A percentile compares a stretch with the other conserved stretches of the same genome.
These are phyloP conservation scores for Eupithecia abbreviata DNA, from an alignment of 2,888 invertebrate species.

Conservation along the genomic window DNA sequence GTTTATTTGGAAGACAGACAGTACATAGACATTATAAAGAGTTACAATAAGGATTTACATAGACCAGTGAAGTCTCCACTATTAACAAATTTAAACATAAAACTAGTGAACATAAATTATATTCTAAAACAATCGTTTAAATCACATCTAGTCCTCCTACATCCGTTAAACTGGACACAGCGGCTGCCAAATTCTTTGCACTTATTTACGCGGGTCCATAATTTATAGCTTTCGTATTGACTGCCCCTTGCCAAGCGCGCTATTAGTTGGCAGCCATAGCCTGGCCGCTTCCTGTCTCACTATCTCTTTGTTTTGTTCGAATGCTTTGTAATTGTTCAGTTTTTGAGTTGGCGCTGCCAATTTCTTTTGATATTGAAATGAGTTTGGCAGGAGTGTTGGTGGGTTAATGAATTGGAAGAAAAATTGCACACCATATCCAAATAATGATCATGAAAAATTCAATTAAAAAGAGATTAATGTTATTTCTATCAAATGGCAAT, in stretches of 20 bases:
- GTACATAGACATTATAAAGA: no score
- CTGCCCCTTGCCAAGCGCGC: constrained; percentile 66
- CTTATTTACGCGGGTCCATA: constrained; percentile 74
- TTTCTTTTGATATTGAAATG: constrained; percentile 38
- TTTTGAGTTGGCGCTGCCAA: constrained; percentile 41
- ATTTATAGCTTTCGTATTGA: constrained; percentile 78
- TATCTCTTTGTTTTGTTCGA: constrained; percentile 62
- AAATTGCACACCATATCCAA: no score
- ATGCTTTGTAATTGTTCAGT: constrained; percentile 48
- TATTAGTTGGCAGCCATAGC: constrained; percentile 67
- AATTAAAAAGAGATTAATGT: no score
- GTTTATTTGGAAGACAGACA: no score
- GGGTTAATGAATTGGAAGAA: not conserved
- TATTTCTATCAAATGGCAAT: no score
- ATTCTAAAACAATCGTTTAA: not conserved
- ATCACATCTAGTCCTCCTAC: constrained; percentile 57
- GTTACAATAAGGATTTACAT: no score
- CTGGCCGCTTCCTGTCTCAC: constrained; percentile 57
- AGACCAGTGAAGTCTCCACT: no score
- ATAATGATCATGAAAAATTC: no score
- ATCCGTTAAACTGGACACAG: constrained; percentile 62
- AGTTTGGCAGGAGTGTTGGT: constrained; percentile 19
- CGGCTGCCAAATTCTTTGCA: constrained; percentile 79
- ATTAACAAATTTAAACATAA: no score
- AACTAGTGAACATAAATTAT: no score